Conservation (phyloP, 1,140 invertebrate genomes). For the Pollicipes pollicipes region DNA sequence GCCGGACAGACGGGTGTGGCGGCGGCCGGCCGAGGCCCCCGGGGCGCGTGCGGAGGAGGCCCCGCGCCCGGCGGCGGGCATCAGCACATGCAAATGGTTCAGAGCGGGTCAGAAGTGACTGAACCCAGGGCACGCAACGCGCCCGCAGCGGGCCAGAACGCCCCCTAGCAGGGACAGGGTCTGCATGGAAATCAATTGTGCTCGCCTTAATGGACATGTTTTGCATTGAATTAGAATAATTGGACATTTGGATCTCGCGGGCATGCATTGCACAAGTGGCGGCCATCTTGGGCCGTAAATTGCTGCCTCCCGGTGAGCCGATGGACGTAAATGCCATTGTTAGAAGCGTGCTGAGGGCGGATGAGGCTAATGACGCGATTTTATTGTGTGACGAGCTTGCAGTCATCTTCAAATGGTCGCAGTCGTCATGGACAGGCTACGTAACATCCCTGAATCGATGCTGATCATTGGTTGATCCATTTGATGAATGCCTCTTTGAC, state of each 20-base stretch:
- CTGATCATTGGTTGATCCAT: too few species aligned
- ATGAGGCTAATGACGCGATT: background rate
- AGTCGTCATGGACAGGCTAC: too few species aligned
- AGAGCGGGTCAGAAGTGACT: background rate
- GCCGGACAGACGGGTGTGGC: background rate
- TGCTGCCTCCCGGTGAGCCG: background rate
- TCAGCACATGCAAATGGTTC: background rate
- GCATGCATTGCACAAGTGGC: background rate
- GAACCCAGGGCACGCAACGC: background rate
- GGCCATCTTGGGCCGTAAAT: background rate
- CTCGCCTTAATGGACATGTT: background rate
- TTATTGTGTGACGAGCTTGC: too few species aligned
- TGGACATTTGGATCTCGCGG: background rate
- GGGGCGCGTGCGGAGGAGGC: too few species aligned
- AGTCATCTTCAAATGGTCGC: too few species aligned
- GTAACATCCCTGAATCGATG: too few species aligned
- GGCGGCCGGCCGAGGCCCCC: too few species aligned
- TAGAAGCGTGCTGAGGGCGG: too few species aligned
- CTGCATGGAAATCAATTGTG: background rate
- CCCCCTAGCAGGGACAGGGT: background rate
- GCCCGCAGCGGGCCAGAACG: too few species aligned
- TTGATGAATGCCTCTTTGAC: too few species aligned
- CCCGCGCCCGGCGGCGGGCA: too few species aligned
- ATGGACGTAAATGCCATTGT: background rate
- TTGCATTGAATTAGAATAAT: slow-evolving; percentile 2